phyloP scores from a whole-genome alignment of 1,140 invertebrate genomes.

The Melitaea cinxia region DNA sequence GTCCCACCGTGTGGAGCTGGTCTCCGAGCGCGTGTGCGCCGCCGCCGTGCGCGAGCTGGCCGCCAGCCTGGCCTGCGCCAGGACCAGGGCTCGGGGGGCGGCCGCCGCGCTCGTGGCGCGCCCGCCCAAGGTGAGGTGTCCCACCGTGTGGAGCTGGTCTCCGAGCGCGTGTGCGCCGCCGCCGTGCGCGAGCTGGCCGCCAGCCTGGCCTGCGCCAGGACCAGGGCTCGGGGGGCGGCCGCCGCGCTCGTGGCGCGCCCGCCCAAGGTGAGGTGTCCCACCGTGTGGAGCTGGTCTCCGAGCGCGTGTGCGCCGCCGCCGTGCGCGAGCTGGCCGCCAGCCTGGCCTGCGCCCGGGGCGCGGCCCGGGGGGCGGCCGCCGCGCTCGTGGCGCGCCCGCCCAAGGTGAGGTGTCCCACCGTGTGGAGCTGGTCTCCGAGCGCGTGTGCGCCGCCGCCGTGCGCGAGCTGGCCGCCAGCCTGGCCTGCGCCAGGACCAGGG shows the following conservation, averaged over 20 bases:
- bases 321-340: no score
- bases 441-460: slow-evolving; percentile 55
- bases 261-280: slow-evolving; percentile 56
- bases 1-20: slow-evolving; percentile 62
- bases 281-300: slow-evolving; percentile 65
- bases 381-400: slow-evolving; percentile 61
- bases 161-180: slow-evolving; percentile 56
- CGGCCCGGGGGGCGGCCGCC: slow-evolving; percentile 65
- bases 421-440: slow-evolving; percentile 64
- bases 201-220: slow-evolving; percentile 54
- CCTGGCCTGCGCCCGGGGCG: no score
- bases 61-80: slow-evolving; percentile 55
- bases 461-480: slow-evolving; percentile 62
- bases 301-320: slow-evolving; percentile 53
- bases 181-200: slow-evolving; percentile 60
- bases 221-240: slow-evolving; percentile 63
- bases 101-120: slow-evolving; percentile 60
- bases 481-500: slow-evolving; percentile 52
- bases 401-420: slow-evolving; percentile 54
- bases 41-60: slow-evolving; percentile 61
- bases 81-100: slow-evolving; percentile 61
- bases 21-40: slow-evolving; percentile 58
- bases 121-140: slow-evolving; percentile 56
- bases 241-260: slow-evolving; percentile 60
- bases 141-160: slow-evolving; percentile 66